Conservation (phyloP, 2,113 vertebrate species). For the Toxotes jaculatrix region DNA sequence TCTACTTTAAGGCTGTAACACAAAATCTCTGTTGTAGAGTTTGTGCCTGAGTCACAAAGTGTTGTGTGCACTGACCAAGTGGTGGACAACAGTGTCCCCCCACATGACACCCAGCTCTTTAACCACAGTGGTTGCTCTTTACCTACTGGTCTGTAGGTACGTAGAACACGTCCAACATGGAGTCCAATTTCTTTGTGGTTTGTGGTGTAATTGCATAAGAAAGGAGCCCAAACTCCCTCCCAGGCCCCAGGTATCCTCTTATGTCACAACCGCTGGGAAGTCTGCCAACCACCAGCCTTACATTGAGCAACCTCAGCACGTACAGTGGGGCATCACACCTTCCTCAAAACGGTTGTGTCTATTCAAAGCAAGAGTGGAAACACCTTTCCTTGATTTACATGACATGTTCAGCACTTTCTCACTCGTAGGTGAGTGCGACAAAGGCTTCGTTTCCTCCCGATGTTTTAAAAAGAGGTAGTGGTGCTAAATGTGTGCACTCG, state of each 20-base stretch:
- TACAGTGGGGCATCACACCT: conserved; percentile 52
- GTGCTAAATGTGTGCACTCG: conserved; percentile 10
- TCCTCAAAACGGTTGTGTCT: conserved; percentile 68
- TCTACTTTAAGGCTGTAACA: too few relatives aligned
- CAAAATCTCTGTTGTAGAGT: too few relatives aligned
- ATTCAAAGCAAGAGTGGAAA: conserved; percentile 68
- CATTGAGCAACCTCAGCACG: conserved; percentile 53
- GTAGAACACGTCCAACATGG: neutral
- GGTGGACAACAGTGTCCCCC: neutral
- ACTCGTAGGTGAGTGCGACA: conserved; percentile 65
- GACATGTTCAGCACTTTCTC: conserved; percentile 76
- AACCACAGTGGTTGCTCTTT: neutral
- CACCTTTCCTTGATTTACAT: conserved; percentile 58
- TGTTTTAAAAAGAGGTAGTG: conserved; percentile 18
- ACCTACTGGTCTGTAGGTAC: neutral
- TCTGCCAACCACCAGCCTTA: conserved; percentile 58
- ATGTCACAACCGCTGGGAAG: conserved; percentile 65
- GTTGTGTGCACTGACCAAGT: neutral
- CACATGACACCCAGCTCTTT: too few relatives aligned
- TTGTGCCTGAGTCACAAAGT: too few relatives aligned
- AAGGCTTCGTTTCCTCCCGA: conserved; percentile 35
- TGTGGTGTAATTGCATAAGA: conserved; percentile 64
- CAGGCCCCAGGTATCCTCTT: conserved; percentile 64
- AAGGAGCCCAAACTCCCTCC: neutral
- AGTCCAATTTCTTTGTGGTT: conserved; percentile 38